phyloP scores from a whole-genome alignment of 1,140 invertebrate species.

The Trichoplusia ni region DNA sequence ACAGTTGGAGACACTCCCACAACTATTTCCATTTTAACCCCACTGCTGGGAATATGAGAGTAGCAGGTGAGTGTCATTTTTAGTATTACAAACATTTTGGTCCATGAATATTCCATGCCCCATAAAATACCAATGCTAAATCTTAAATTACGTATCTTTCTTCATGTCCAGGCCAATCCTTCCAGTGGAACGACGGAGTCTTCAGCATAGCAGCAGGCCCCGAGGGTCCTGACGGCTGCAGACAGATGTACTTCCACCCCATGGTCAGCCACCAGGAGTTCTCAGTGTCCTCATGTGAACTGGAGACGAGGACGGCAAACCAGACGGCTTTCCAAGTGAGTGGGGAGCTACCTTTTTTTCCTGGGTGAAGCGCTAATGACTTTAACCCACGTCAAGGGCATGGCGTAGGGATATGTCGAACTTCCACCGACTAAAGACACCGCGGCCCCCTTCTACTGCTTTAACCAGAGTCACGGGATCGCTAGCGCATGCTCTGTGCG shows the following conservation, averaged over 20 bases:
- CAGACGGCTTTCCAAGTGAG: constrained; percentile 19
- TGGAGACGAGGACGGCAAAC: constrained; percentile 83
- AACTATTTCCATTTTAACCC: constrained; percentile 90
- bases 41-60: constrained; percentile 84
- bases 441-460: background rate
- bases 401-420: too few relatives aligned
- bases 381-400: too few relatives aligned
- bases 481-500: too few relatives aligned
- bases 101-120: too few relatives aligned
- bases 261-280: constrained; percentile 86
- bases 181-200: constrained; percentile 89
- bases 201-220: constrained; percentile 86
- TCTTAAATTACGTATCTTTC: background rate
- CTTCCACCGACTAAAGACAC: background rate
- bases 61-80: constrained; percentile 78
- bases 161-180: constrained; percentile 78
- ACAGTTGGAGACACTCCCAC: constrained; percentile 86
- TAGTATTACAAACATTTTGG: too few relatives aligned
- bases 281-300: constrained; percentile 84
- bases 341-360: background rate
- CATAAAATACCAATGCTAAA: too few relatives aligned
- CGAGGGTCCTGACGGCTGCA: constrained; percentile 78
- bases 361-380: background rate
- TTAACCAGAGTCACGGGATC: too few relatives aligned
- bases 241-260: constrained; percentile 86